A percentile compares a stretch with the other conserved stretches of the same genome.
phyloP scores from a whole-genome alignment of 2,113 vertebrate genomes.

The Antidorcas marsupialis region DNA sequence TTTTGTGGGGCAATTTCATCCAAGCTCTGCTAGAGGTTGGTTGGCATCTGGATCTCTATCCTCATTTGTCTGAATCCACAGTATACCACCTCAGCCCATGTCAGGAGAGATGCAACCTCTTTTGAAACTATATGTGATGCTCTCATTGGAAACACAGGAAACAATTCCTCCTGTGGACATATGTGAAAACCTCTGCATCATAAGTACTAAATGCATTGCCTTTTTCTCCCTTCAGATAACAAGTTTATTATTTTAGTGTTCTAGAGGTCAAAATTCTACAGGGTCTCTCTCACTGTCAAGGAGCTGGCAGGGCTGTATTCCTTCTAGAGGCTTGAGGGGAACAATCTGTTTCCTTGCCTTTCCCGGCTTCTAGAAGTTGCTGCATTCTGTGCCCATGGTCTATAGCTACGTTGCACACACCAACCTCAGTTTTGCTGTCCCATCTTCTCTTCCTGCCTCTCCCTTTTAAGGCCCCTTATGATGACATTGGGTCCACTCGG shows the following conservation, averaged over 20 bases:
- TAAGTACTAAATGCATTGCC: not conserved
- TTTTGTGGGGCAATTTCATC: not conserved
- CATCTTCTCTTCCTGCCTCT: not conserved
- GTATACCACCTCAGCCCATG: not conserved
- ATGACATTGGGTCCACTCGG: not conserved
- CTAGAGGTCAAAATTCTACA: not conserved
- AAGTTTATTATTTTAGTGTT: not conserved
- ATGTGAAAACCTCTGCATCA: not conserved
- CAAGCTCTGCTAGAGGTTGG: not conserved
- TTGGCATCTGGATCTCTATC: not conserved
- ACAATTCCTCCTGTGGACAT: not conserved
- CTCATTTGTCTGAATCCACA: not conserved
- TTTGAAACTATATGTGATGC: not conserved
- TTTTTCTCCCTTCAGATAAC: not conserved
- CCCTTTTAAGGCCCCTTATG: not conserved
- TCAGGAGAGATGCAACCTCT: not conserved
- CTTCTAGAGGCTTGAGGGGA: not conserved
- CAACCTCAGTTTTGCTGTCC: not conserved
- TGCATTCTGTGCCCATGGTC: not conserved
- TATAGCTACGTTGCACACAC: rapidly evolving
- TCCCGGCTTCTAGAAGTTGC: not conserved
- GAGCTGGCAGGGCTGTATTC: not conserved
- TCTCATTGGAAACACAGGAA: not conserved
- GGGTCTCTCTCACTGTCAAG: not conserved
- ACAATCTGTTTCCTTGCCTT: not conserved